Base-by-base conservation (phyloP, 2,113 vertebrate species). In the Amazona guildingii region DNA sequence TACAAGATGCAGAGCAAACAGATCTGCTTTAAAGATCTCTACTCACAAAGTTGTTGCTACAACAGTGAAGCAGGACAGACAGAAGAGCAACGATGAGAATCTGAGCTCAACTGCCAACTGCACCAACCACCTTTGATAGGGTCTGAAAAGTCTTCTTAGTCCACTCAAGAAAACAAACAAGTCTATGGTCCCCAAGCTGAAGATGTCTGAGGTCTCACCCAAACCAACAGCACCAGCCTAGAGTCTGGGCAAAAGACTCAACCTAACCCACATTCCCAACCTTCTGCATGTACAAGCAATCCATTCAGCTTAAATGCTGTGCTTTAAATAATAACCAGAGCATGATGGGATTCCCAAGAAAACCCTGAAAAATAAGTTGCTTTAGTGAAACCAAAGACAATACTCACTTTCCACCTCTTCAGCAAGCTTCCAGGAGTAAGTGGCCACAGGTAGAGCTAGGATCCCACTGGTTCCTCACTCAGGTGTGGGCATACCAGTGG, bases 361-460 rank as follows among this genome's bases (percentile, higher is more conserved):
- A 83, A 39, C 0, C 5, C 11, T 43, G 23, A 66, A 69, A 64
- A 67, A 24, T 6, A 83, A 69, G 29, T 5, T 69, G 44, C 18
- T 76, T 59, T 21, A 81, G 35, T 49, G 39, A 70, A 29, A 29
- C 25, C 2, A 17, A 55, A 63, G 46, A 8, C 41, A 83, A 13
- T 0, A 1, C 43, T 39, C 7, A 11, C 54, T 63, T 66, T 66
- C n/a, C 24, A 80, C 13, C 11, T 57, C 29, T 66, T 10, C 43
- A 43, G 27, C 24, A 55, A 43, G 21, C 52, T 75, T 55, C 43
- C 67, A 39, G 69, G 41, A 86, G 15, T 41, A 70, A 76, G 54
- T 1, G 2, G 41, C 33, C 52, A 7, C 3, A 64, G 31, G 17
- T 1, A 1, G 66, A 82, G 10, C 2, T 7, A 51, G 31, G 31